phyloP scores from a whole-genome alignment of 2,113 vertebrate genomes.

The Pelusios castaneus region DNA sequence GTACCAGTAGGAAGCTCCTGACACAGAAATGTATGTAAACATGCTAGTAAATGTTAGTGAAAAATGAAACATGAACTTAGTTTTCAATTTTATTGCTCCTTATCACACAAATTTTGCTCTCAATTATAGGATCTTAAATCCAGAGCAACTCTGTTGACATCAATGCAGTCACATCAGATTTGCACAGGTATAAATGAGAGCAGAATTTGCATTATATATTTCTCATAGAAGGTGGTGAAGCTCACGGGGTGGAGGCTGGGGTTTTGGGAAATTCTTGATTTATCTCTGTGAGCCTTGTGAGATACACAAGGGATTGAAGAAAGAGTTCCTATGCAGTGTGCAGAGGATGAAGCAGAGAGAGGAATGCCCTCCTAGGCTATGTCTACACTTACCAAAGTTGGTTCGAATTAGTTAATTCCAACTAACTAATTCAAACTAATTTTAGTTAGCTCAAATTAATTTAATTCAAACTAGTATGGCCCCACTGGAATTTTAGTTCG shows the following conservation, averaged over 20 bases:
- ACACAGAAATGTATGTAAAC: not conserved
- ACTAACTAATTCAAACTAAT: too few species aligned
- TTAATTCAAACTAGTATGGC: too few species aligned
- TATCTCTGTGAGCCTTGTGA: not conserved
- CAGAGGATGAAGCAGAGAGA: not conserved
- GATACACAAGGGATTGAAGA: not conserved
- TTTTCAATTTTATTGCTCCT: not conserved
- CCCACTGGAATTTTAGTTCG: too few species aligned
- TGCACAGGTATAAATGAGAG: fast-evolving
- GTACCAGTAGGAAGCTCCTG: not conserved
- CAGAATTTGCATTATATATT: fast-evolving
- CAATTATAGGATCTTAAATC: not conserved
- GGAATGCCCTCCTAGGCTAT: not conserved
- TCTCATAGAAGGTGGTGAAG: fast-evolving
- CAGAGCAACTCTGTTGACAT: not conserved
- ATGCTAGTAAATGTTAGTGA: not conserved
- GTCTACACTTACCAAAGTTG: too few species aligned
- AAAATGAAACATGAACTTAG: not conserved
- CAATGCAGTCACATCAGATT: fast-evolving
- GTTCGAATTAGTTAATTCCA: too few species aligned
- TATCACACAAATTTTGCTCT: not conserved
- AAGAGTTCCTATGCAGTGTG: not conserved
- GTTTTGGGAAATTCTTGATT: not conserved
- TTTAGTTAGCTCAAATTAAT: too few species aligned
- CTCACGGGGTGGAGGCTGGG: fast-evolving